These are phyloP conservation scores for Neodiprion virginianus DNA, from an alignment of 1,140 invertebrate genomes.

Conservation along the genomic window DNA sequence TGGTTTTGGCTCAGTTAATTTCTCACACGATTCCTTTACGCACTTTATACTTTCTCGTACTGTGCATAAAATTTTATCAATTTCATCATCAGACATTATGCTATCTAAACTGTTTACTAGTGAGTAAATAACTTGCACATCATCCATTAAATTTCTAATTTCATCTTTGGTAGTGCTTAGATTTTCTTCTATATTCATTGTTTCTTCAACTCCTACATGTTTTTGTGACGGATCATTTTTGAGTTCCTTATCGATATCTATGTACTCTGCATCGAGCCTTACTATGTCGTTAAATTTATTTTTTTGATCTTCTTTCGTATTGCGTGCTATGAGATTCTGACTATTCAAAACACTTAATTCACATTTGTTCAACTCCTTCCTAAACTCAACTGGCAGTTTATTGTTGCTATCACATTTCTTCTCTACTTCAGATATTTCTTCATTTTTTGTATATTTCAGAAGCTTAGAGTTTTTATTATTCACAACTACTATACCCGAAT, in stretches of 20 bases:
- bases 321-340: neutral
- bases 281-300: neutral
- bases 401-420: neutral
- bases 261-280: neutral
- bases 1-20: constrained; percentile 37
- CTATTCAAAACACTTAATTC: neutral
- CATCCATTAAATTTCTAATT: constrained; percentile 39
- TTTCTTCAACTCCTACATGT: constrained; percentile 1
- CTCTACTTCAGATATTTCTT: neutral
- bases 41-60: constrained; percentile 39
- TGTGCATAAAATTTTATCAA: constrained; percentile 41
- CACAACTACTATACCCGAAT: constrained; percentile 54
- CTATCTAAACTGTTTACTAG: constrained; percentile 41
- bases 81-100: constrained; percentile 31
- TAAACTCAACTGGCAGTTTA: neutral
- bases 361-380: neutral
- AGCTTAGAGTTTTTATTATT: constrained; percentile 38
- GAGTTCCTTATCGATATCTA: neutral
- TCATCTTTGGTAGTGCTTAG: constrained; percentile 24
- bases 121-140: constrained; percentile 41
- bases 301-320: neutral
- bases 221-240: neutral
- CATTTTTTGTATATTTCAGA: constrained; percentile 6
- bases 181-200: constrained; percentile 14
- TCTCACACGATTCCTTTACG: constrained; percentile 41